Evolutionary conservation across 2,888 invertebrate genomes (phyloP), one percentile per base, ranked within the genome.

Genomic region (Phrixothrix hirtus): DNA sequence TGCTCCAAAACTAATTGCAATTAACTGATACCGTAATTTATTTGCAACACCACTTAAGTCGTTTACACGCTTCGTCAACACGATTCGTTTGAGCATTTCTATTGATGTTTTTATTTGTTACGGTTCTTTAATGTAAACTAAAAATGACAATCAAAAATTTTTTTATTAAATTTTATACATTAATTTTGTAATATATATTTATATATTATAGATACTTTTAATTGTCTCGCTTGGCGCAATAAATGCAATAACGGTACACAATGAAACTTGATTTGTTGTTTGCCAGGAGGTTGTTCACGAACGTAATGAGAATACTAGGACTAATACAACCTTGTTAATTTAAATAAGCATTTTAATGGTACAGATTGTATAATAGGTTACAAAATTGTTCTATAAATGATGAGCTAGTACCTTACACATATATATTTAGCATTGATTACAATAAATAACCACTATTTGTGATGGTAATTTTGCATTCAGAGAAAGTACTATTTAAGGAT

Each of bases 1-100:
- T 47, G 51, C 57, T 57, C 52, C 54, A 43, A 53, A 60, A 61
- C 63, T 63, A 67, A 67, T 64, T 64, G 64, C 63, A 64, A 63
- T 65, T 67, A 65, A 61, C 62, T 59, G 59, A 60, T 60, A 61
- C 58, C 50, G 57, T 54, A 59, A 59, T 58, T 57, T 52, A 51
- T 44, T 54, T 49, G 44, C 29, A 53, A 48, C 43, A 43, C 43
- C 38, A 47, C 48, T 55, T 57, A 42, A 36, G 37, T 35, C 41
- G 36, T 48, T 45, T 45, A 37, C 45, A 45, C 45, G 45, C 45
- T 36, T 36, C 37, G 45, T 30, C 37, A 21, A 44, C 44, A 26
- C 10, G 35, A 26, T 35, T 44, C 13, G 34, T n/a, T 25, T 14
- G 11, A 10, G 36, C 11, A 10, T 31, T 43, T 34, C 34, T 13